A percentile compares a stretch with the other conserved stretches of the same genome.
Conservation (phyloP, 2,888 invertebrate species). For the Cosmia trapezina region DNA sequence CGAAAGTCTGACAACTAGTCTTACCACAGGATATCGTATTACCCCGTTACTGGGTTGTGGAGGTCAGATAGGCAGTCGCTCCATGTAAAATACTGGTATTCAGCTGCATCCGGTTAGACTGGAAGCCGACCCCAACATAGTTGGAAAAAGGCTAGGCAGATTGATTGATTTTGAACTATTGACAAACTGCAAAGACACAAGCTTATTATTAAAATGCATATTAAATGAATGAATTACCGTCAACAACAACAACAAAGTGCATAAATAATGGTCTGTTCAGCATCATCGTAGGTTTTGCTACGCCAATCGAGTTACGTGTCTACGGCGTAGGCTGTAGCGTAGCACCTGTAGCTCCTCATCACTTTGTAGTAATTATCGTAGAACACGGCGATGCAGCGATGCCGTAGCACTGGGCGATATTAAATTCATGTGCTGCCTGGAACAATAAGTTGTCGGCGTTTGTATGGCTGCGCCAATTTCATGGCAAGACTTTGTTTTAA, state of each 20-base stretch:
- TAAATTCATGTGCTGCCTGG: conserved; percentile 51
- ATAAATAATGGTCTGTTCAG: background rate
- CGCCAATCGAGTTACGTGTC: conserved; percentile 26
- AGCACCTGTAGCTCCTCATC: conserved; percentile 28
- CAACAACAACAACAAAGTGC: background rate
- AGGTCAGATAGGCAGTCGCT: too few species aligned
- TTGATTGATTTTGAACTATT: too few species aligned
- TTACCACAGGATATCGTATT: too few species aligned
- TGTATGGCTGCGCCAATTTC: conserved; percentile 48
- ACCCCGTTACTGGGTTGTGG: too few species aligned
- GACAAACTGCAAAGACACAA: too few species aligned
- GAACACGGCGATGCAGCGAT: conserved; percentile 26
- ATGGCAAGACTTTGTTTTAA: conserved; percentile 41
- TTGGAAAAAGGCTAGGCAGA: too few species aligned
- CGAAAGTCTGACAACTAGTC: too few species aligned
- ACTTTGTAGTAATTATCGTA: conserved; percentile 39
- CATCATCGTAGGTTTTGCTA: conserved; percentile 18
- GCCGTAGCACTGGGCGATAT: conserved; percentile 49
- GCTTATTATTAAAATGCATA: background rate
- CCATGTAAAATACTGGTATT: too few species aligned
- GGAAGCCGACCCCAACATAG: too few species aligned
- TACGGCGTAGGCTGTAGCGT: conserved; percentile 45
- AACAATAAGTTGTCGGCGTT: conserved; percentile 52
- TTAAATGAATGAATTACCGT: background rate
- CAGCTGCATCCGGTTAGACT: too few species aligned